A percentile compares a stretch with the other conserved stretches of the same genome.
Conservation (phyloP, 2,888 invertebrate genomes). For the Cecidostiba fungosa region DNA sequence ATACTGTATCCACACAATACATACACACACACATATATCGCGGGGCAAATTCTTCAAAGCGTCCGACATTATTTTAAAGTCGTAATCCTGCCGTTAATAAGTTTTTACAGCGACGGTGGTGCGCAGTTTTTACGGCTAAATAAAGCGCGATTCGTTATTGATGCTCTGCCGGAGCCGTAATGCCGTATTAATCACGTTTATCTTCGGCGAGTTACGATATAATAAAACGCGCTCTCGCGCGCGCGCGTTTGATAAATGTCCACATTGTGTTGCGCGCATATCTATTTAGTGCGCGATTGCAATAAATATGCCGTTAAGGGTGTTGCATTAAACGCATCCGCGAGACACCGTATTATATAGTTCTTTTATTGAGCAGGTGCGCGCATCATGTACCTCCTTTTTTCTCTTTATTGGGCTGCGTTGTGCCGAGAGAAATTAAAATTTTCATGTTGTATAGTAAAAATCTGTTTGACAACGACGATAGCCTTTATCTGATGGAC, state of each 20-base stretch:
- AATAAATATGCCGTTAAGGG: slow-evolving; percentile 1
- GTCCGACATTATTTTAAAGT: neutral
- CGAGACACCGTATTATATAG: neutral
- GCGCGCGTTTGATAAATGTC: slow-evolving; percentile 5
- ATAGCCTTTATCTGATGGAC: too few species aligned
- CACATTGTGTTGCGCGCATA: neutral
- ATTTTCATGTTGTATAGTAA: neutral
- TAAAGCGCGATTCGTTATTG: slow-evolving; percentile 12
- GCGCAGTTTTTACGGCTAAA: neutral
- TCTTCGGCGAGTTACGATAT: slow-evolving; percentile 20
- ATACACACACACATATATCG: too few species aligned
- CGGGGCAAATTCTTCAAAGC: neutral
- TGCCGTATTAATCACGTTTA: slow-evolving; percentile 6
- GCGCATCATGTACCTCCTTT: neutral
- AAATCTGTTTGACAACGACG: too few species aligned
- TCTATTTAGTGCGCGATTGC: neutral
- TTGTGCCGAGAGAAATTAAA: neutral
- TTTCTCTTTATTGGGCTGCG: neutral
- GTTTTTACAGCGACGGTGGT: neutral
- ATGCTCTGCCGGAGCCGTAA: neutral
- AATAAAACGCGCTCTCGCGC: neutral
- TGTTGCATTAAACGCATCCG: neutral
- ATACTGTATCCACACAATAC: too few species aligned
- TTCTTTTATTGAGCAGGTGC: neutral
- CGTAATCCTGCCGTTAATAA: neutral